Base-by-base conservation (phyloP, 2,113 vertebrate genomes). In the Galeopterus variegatus region DNA sequence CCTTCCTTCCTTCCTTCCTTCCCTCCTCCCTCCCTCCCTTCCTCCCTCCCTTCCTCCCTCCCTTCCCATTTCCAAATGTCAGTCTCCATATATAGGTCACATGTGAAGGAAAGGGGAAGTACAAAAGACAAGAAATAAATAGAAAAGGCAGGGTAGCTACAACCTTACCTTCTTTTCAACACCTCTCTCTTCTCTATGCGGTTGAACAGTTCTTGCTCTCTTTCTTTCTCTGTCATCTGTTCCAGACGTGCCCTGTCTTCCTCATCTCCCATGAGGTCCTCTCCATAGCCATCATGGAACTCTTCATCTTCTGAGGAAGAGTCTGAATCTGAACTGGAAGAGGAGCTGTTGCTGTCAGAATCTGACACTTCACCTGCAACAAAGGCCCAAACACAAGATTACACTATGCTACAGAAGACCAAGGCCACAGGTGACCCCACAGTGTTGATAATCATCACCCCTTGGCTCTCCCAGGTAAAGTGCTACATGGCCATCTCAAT, bases 151-250 rank as follows among this genome's bases (percentile, higher is more conserved):
- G 65, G 7, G 18, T 4, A 8, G 31, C 13, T 17, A 64, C 28
- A 73, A 69, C 5, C 58, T 98, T 96, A 99, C 99, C 99, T 99
- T 98, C 99, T 99, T 97, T 99, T 99, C 15, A 99, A 98, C 97
- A 99, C 99, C 98, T 99, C 99, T 98, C 99, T 98, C 97, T 99
- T 99, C 98, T 99, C 99, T 85, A 99, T 99, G 94, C 99, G 98
- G 96, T 99, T 99, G 97, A 99, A 99, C 41, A 99, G 99, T 94
- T 99, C 99, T 94, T 99, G 99, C 50, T 99, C 99, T 52, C 99
- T 98, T 97, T 99, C 99, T 95, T 99, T 99, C 98, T 99, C 99
- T 0, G 99, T 99, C 99, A 99, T 99, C 98, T 99, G 99, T 92
- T 99, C 99, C 97, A 99, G 98, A 3, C 99, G 99, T 83, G 99